Percentiles rank a stretch among this genome's conserved stretches.
phyloP scores from a whole-genome alignment of 2,113 vertebrate genomes.

The Aspidoscelis tigris region DNA sequence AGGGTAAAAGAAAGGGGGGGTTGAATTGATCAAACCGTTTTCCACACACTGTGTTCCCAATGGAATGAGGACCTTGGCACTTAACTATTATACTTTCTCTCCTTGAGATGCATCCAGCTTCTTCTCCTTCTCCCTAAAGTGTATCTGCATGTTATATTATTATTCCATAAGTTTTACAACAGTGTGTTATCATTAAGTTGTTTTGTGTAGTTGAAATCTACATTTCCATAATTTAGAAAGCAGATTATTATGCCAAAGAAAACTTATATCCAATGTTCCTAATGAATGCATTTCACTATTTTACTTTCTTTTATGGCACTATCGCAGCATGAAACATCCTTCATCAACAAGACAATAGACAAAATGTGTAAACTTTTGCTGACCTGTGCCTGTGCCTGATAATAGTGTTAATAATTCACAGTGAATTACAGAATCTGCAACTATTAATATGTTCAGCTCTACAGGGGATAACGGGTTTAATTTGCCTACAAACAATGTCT shows the following conservation, averaged over 20 bases:
- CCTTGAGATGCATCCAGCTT: not conserved
- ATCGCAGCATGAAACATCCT: not conserved
- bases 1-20: not conserved
- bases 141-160: slow-evolving; percentile 2
- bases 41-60: not conserved
- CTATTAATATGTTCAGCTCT: slow-evolving; percentile 1
- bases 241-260: not conserved
- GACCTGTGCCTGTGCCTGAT: not conserved
- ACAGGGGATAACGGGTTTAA: not conserved
- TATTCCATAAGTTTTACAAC: slow-evolving; percentile 5
- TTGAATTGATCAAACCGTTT: not conserved
- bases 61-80: not conserved
- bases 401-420: slow-evolving; percentile 31
- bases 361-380: slow-evolving; percentile 8
- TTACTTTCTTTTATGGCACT: slow-evolving; percentile 24
- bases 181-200: not conserved
- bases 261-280: not conserved
- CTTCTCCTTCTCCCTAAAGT: not conserved
- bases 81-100: not conserved
- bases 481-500: not conserved
- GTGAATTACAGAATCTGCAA: not conserved
- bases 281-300: slow-evolving; percentile 19
- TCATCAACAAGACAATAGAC: not conserved
- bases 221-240: slow-evolving; percentile 32
- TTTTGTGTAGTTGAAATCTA: slow-evolving; percentile 16